Percentiles rank a stretch among this genome's conserved stretches.
Evolutionary conservation across 2,113 vertebrate species (phyloP).

Genomic region (Oenanthe melanoleuca): DNA sequence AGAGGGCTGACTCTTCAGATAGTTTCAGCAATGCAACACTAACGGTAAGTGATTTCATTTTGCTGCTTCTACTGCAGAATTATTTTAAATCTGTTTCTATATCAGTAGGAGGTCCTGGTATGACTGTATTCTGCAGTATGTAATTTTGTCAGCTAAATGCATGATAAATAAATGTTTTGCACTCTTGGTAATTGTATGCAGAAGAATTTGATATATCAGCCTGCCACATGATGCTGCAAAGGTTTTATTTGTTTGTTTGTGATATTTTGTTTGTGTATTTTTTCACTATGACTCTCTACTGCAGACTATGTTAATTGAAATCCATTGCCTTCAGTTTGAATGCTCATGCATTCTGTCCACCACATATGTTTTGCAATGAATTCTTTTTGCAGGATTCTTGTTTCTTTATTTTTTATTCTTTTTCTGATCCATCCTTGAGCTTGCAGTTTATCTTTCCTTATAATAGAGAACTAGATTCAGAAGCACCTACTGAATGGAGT

Average conservation of each 20-base stretch:
- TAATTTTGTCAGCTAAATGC: conserved; percentile 2
- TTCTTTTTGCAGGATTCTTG: not conserved
- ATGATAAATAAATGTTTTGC: not conserved
- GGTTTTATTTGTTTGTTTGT: not conserved
- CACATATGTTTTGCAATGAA: not conserved
- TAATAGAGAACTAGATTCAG: not conserved
- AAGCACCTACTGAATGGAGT: not conserved
- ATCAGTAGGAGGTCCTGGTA: not conserved
- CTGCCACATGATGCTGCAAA: not conserved
- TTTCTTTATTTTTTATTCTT: not conserved
- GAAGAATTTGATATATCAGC: not conserved
- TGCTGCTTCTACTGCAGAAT: not conserved
- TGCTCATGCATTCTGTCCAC: not conserved
- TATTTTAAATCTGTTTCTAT: not conserved
- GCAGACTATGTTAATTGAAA: not conserved
- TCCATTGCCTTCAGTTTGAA: not conserved
- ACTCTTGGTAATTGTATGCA: not conserved
- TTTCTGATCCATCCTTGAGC: not conserved
- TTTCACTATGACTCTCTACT: not conserved
- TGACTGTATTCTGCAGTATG: not conserved
- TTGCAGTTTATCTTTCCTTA: not conserved
- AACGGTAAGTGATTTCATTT: not conserved
- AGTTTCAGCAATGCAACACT: not conserved
- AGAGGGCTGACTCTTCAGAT: not conserved
- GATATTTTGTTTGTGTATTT: not conserved